These are phyloP conservation scores for Anseranas semipalmata DNA, from an alignment of 2,113 vertebrate genomes.

Conservation along the genomic window DNA sequence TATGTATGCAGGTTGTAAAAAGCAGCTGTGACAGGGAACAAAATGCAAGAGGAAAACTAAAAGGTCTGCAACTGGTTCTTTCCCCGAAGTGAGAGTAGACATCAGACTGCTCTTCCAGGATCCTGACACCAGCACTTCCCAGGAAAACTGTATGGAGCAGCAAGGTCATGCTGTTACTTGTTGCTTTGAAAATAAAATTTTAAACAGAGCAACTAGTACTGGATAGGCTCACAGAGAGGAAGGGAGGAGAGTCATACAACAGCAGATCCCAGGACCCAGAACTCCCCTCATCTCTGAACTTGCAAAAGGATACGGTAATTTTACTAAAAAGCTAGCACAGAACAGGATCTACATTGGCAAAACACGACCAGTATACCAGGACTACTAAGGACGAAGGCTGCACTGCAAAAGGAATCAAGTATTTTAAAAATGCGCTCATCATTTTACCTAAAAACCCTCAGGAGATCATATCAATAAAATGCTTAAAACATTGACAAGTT, in stretches of 20 bases:
- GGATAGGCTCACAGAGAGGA: not conserved
- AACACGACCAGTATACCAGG: not conserved
- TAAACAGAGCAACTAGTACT: not conserved
- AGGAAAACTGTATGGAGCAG: not conserved
- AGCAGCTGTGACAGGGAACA: not conserved
- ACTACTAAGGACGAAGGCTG: not conserved
- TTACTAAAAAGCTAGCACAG: not conserved
- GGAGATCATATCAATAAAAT: not conserved
- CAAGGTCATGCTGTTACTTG: not conserved
- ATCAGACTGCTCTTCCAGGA: not conserved
- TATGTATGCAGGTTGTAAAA: not conserved
- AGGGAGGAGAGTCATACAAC: not conserved
- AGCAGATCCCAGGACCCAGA: not conserved
- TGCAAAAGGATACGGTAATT: accelerated
- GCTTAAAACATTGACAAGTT: slow-evolving; percentile 7
- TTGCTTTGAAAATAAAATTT: not conserved
- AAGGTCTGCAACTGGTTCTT: not conserved
- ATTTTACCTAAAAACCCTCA: not conserved
- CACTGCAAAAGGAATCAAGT: not conserved
- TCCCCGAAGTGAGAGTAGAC: not conserved
- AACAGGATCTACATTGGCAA: not conserved
- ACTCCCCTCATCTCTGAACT: not conserved
- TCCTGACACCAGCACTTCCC: not conserved
- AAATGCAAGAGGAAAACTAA: not conserved
- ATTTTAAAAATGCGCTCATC: not conserved